Evolutionary conservation across 2,113 vertebrate genomes (phyloP), one percentile per base, ranked within the genome.

Genomic region (Ivindomyrus marchei): DNA sequence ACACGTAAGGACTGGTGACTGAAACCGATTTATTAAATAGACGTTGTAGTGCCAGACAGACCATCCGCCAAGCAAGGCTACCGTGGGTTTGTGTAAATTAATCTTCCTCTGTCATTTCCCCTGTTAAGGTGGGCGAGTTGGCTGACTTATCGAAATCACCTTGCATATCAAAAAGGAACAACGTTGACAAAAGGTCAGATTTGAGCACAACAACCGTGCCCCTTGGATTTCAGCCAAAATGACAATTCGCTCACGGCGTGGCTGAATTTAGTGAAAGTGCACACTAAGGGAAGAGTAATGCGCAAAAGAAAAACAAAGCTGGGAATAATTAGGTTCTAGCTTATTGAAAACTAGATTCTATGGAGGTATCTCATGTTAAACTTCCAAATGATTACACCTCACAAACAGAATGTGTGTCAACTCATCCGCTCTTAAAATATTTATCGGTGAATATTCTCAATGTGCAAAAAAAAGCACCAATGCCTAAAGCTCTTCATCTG

Each of bases 401-500:
- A 46, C 17, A 85, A 45, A 47, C 19, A 46, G 3, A 47, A 85
- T 80, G 74, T 39, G 70, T 36, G 83, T 85, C 39, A 85, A 85
- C 21, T 85, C 45, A 47, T 85, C 21, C n/a, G 24, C 45, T 24
- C 62, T 49, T 85, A 52, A 45, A 87, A 87, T 87, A 87, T 87
- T 87, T 87, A 53, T 53, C 31, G 21, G 27, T 53, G 56, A 87
- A 87, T 36, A 87, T 56, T 39, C 13, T 50, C 49, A 4, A 3
- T 6, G 15, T 85, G 83, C 15, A 53, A 36, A 36, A 45, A 45
- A 53, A 13, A 50, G 31, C 9, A 27, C 50, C 50, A 21, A 87
- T 11, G 49, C 85, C 50, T 53, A 39, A 36, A 47, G 85, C 49
- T 56, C 50, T 87, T 53, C 85, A 87, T 87, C 85, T 87, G 85